These are phyloP conservation scores for Epinephelus coioides DNA, from an alignment of 2,797 vertebrate species.

Conservation along the genomic window DNA sequence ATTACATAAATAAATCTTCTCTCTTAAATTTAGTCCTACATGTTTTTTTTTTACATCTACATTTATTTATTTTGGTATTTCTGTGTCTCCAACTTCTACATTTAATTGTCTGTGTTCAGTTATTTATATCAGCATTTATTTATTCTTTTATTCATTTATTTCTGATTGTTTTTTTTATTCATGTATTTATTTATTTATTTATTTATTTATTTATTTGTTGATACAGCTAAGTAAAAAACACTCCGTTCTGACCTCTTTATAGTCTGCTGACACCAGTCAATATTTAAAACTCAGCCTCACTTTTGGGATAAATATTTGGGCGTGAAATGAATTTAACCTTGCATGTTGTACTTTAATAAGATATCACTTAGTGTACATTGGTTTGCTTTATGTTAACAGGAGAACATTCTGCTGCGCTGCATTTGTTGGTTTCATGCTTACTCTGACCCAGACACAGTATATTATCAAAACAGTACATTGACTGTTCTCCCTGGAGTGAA, in stretches of 20 bases:
- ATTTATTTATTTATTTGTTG: not conserved
- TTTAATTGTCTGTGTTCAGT: no score
- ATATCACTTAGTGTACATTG: not conserved
- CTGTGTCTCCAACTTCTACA: no score
- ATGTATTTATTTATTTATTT: no score
- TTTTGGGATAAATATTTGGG: not conserved
- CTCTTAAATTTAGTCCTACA: no score
- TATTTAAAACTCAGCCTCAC: not conserved
- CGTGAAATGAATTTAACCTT: not conserved
- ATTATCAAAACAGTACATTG: slow-evolving; percentile 22
- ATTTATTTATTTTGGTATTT: no score
- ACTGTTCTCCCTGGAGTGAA: slow-evolving; percentile 15
- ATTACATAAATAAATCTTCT: no score
- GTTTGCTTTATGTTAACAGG: not conserved
- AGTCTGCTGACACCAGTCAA: not conserved
- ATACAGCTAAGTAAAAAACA: not conserved
- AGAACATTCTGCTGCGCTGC: not conserved
- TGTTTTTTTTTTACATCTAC: no score
- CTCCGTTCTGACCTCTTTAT: not conserved
- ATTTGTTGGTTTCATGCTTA: slow-evolving; percentile 2
- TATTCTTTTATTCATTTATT: no score
- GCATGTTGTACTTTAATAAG: not conserved
- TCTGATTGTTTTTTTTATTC: no score
- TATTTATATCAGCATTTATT: no score
- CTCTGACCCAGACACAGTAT: not conserved